Base-by-base conservation (phyloP, 2,797 vertebrate species). In the Manis pentadactyla region DNA sequence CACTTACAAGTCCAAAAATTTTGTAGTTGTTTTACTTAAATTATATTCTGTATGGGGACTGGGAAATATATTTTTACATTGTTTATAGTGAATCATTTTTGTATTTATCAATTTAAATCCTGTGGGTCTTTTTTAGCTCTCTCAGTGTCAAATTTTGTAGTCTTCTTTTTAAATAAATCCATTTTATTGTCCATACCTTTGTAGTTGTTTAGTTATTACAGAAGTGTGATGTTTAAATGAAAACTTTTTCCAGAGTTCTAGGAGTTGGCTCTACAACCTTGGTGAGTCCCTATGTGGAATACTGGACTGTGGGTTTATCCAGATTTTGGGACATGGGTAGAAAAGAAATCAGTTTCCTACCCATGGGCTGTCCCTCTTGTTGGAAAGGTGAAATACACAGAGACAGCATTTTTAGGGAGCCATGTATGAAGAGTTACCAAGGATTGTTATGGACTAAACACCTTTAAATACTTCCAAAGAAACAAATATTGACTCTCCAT, bases 131-230 rank as follows among this genome's bases (percentile, higher is more conserved):
- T 96, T 93, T 77, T 55, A 82, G 93, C 23, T 96, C 25, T 93
- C 61, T 95, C 14, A 69, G 59, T 90, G 69, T 87, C 85, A 86
- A 81, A 93, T 97, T 98, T 96, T 97, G 13, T 96, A 97, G 74
- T 75, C 90, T 89, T 59, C 78, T 96, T 97, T 97, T 93, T 25
- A 95, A 97, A 97, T 98, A 98, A 97, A 98, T 88, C 15, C 25
- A 59, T 77, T 96, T 92, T 83, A 92, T 87, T 85, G 31, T 78
- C 39, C 25, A 25, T 57, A 17, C 29, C 17, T 83, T 68, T 55
- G 68, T 39, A 12, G 34, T 82, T 74, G 37, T 87, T 86, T 37
- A 6, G 21, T 96, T 92, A 82, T 55, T 86, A 34, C 2, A 61
- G 69, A 55, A 87, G 27, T 46, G 1, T 19, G 51, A n/a, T 79